These are phyloP conservation scores for Formica exsecta DNA, from an alignment of 1,140 invertebrate species.

Conservation along the genomic window DNA sequence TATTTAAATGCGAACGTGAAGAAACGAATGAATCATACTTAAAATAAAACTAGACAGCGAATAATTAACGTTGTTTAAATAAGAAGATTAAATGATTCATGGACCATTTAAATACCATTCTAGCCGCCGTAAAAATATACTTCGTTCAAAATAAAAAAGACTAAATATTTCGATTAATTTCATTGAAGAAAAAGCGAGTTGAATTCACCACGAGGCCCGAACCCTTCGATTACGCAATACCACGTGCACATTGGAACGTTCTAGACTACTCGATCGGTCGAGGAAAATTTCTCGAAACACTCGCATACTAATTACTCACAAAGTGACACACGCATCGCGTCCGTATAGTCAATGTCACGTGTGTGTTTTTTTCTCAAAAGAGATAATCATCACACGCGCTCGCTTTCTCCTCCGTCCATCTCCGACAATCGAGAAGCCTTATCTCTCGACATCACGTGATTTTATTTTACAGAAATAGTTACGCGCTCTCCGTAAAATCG, in stretches of 20 bases:
- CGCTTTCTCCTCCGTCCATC: background rate
- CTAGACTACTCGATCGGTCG: background rate
- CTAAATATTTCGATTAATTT: background rate
- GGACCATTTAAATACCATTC: background rate
- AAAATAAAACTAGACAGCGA: background rate
- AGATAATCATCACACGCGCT: background rate
- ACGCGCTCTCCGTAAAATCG: background rate
- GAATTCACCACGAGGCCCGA: background rate
- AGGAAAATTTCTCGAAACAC: background rate
- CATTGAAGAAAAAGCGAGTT: background rate
- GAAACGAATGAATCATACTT: background rate
- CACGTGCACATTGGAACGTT: background rate
- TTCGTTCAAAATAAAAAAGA: background rate
- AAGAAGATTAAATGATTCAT: background rate
- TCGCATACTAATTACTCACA: constrained; percentile 26
- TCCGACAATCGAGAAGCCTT: background rate
- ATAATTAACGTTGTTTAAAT: background rate
- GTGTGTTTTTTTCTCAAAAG: background rate
- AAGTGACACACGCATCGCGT: background rate
- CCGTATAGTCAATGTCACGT: constrained; percentile 14
- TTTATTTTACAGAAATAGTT: background rate
- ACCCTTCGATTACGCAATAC: constrained; percentile 27
- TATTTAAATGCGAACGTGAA: background rate
- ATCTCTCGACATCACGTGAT: background rate
- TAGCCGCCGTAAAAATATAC: background rate